Evolutionary conservation across 2,888 invertebrate species (phyloP), one percentile per base, ranked within the genome.

Genomic region (Coremacera marginata): DNA sequence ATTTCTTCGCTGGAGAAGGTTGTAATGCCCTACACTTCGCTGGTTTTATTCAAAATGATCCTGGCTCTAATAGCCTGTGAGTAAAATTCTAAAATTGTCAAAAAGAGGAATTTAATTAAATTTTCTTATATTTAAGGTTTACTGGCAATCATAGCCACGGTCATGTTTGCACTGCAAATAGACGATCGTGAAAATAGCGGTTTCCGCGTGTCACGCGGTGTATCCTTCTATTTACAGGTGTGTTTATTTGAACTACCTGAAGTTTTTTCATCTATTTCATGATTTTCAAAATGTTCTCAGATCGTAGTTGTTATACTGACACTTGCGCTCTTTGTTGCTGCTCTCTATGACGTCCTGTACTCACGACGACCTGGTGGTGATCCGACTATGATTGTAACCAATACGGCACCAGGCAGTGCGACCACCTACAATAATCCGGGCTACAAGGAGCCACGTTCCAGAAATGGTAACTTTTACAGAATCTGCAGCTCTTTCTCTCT

Each of bases 221-320:
- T 95, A 86, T 95, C 95, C 77, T 96, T 96, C 90, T 96, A 96
- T 89, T 92, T 96, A 89, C 95, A 96, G 93, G 96, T 96, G 90
- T 63, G 52, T 63, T 22, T 25, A 60, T 19, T 25, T 31, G 49
- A 60, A 5, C 44, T 19, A 19, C 34, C 19, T 49, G 14, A 5
- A 34, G 44, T 73, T 9, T 7, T 11, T 19, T 5, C 5, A 9
- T 44, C 44, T 3, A 19, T 62, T 44, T 60, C 1, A 5, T 3
- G 9, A n/a, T 65, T 34, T 27, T 31, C 3, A 5, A 68, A 49
- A 44, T 49, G 19, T 11, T 92, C 92, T 2, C 91, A 96, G 95
- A 92, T 96, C 89, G 92, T 94, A 81, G 92, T 94, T 82, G 95
- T 96, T 87, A 92, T 94, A 25, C 89, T 95, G 84, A 94, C 95